Evolutionary conservation across 2,113 vertebrate genomes (phyloP).

Genomic region (Fulmarus glacialis): DNA sequence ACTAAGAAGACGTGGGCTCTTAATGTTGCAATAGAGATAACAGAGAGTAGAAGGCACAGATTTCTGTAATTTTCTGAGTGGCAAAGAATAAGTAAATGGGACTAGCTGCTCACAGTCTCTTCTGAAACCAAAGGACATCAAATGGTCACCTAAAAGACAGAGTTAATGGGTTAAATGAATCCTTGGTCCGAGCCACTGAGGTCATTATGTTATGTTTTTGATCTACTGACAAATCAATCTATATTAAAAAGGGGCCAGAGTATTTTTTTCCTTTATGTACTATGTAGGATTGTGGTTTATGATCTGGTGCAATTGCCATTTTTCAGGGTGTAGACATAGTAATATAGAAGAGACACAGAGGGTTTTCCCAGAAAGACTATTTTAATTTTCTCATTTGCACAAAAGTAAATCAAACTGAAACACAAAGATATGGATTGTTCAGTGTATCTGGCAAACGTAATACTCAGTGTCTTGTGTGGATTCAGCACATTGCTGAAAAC

Average conservation of each 20-base stretch:
- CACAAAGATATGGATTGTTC: neutral
- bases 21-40: neutral
- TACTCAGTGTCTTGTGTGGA: neutral
- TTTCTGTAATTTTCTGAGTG: neutral
- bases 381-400: neutral
- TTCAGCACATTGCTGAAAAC: neutral
- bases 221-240: neutral
- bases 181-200: neutral
- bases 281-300: neutral
- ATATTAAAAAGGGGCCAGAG: neutral
- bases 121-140: neutral
- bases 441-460: neutral
- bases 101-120: neutral
- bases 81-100: neutral
- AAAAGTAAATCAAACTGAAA: neutral
- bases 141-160: neutral
- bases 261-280: neutral
- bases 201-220: neutral
- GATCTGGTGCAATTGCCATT: neutral
- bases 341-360: neutral
- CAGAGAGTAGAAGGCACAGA: neutral
- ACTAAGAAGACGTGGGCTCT: neutral
- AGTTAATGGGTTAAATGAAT: neutral
- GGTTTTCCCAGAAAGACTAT: neutral
- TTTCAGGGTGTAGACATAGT: neutral